A percentile compares a stretch with the other conserved stretches of the same genome.
Conservation (phyloP, 2,797 vertebrate genomes). For the Agapornis canus region DNA sequence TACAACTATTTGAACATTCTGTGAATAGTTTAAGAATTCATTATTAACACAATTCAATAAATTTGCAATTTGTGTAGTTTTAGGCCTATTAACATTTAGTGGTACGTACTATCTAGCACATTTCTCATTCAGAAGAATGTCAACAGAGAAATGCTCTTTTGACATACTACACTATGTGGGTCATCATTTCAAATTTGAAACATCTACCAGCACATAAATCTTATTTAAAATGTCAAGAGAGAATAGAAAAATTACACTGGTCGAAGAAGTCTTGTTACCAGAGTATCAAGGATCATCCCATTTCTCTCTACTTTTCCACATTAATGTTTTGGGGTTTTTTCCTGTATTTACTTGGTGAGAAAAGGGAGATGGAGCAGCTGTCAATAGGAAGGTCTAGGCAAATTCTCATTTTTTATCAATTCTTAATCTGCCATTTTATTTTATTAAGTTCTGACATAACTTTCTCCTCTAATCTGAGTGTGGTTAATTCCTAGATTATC, state of each 20-base stretch:
- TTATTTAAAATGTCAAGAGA: constrained; percentile 74
- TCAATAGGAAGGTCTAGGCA: not conserved
- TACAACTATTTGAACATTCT: not conserved
- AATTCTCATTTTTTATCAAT: not conserved
- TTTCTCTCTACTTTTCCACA: not conserved
- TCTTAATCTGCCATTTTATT: not conserved
- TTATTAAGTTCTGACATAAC: not conserved
- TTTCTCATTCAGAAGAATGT: constrained; percentile 73
- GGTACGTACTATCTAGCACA: constrained; percentile 64
- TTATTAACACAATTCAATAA: constrained; percentile 73
- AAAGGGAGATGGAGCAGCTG: not conserved
- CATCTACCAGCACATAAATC: constrained; percentile 65
- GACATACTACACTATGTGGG: constrained; percentile 61
- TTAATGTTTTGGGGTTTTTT: not conserved
- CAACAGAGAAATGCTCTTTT: constrained; percentile 64
- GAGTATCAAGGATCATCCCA: constrained; percentile 38
- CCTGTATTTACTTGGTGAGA: constrained; percentile 5
- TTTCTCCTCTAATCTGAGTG: not conserved
- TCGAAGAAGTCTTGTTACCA: constrained; percentile 54
- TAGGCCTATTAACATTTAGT: constrained; percentile 76
- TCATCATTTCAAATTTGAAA: constrained; percentile 76
- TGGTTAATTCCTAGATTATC: not conserved
- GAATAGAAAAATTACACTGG: constrained; percentile 54
- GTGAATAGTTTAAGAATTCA: constrained; percentile 50
- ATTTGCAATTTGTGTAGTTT: constrained; percentile 75